A percentile compares a stretch with the other conserved stretches of the same genome.
These are phyloP conservation scores for Caenorhabditis doughertyi DNA, from an alignment of 2,888 invertebrate species.

Conservation along the genomic window DNA sequence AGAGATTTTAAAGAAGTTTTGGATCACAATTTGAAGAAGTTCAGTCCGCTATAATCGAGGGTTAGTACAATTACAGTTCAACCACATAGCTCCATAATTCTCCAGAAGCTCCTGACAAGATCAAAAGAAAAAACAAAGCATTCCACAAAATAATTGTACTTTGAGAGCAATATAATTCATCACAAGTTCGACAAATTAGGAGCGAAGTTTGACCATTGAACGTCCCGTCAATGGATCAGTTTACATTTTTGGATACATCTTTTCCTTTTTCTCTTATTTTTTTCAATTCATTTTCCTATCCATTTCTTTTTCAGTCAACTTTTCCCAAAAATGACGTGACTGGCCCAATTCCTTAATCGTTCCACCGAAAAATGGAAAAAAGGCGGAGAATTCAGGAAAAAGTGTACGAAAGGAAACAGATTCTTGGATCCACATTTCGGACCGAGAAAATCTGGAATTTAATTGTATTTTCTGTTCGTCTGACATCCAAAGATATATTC, in stretches of 20 bases:
- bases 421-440: background rate
- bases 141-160: background rate
- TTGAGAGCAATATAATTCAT: background rate
- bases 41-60: no score
- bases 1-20: no score
- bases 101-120: no score
- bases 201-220: slow-evolving; percentile 7
- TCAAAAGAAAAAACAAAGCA: background rate
- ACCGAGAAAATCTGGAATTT: slow-evolving; percentile 16
- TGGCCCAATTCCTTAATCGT: slow-evolving; percentile 11
- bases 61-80: no score
- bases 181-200: background rate
- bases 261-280: background rate
- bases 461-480: slow-evolving; percentile 3
- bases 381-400: slow-evolving; percentile 3
- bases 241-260: slow-evolving; percentile 4
- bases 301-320: slow-evolving; percentile 9
- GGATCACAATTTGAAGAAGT: no score
- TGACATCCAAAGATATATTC: slow-evolving; percentile 18
- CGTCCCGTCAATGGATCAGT: slow-evolving; percentile 5
- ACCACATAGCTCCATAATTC: no score
- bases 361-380: background rate
- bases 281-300: slow-evolving; percentile 2
- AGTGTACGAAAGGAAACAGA: slow-evolving; percentile 5
- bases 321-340: slow-evolving; percentile 3